These are phyloP conservation scores for Stegodyphus dumicola DNA, from an alignment of 1,140 invertebrate genomes.

Conservation along the genomic window DNA sequence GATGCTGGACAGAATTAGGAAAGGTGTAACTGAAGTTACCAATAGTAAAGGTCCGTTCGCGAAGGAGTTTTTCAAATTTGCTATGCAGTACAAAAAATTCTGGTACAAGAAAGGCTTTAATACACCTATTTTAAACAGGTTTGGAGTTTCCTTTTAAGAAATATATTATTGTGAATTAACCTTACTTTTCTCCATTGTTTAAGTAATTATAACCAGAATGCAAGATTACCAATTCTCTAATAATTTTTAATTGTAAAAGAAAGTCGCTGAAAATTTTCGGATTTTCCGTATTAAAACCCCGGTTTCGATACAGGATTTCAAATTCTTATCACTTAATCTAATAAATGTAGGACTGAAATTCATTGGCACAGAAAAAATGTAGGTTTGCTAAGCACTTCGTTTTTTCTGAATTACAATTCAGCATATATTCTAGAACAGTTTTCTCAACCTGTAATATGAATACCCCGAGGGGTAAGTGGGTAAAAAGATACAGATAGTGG, in stretches of 20 bases:
- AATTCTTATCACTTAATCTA: too few relatives aligned
- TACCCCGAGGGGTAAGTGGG: too few relatives aligned
- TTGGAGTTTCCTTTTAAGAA: background rate
- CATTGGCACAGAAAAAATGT: too few relatives aligned
- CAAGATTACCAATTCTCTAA: background rate
- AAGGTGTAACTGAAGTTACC: constrained; percentile 68
- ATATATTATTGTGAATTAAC: background rate
- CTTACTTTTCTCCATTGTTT: background rate
- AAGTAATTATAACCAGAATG: background rate
- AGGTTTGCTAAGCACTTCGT: too few relatives aligned
- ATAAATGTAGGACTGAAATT: too few relatives aligned
- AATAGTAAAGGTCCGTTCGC: constrained; percentile 64
- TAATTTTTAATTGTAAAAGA: background rate
- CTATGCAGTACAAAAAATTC: constrained; percentile 67
- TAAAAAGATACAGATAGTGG: too few relatives aligned
- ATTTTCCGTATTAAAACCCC: too few relatives aligned
- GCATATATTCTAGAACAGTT: too few relatives aligned
- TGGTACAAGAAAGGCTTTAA: constrained; percentile 62
- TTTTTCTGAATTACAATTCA: too few relatives aligned
- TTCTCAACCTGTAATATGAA: too few relatives aligned
- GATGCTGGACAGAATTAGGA: constrained; percentile 69
- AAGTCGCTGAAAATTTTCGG: too few relatives aligned
- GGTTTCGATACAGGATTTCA: too few relatives aligned
- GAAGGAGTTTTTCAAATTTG: constrained; percentile 67
- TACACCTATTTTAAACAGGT: constrained; percentile 61